Base-by-base conservation (phyloP, 2,888 invertebrate genomes). In the Tetropium fuscum region DNA sequence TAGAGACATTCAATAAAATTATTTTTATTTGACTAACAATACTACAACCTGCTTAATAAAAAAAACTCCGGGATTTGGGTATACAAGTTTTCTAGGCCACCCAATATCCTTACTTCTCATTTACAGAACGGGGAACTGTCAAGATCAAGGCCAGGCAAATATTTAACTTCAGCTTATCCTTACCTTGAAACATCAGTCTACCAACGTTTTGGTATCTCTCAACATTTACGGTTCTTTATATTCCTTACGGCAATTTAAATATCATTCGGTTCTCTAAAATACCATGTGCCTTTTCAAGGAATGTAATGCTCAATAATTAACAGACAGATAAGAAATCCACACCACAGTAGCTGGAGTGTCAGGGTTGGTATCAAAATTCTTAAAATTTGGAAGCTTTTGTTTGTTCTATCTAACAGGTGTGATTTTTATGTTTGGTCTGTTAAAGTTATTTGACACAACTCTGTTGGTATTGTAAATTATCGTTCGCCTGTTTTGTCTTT, bases 321-420 rank as follows among this genome's bases (percentile, higher is more conserved):
- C 11, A 30, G 45, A 30, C n/a, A n/a, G n/a, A n/a, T n/a, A n/a
- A n/a, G n/a, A n/a, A 10, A 19, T 22, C 13, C 22, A 22, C 16
- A 19, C 32, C 36, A 4, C 2, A 6, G 10, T 18, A 38, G 22
- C 38, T 51, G 49, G 38, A 15, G 15, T 20, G 20, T 10, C 34
- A 20, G 51, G 51, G 22, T 38, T 27, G 51, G 36, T 16, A 38
- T 6, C 25, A n/a, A n/a, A 51, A 40, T 51, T 51, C 51, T 40
- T 40, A 18, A 51, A 51, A 51, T 40, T 51, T 40, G 51, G 18
- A 34, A 16, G 51, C 40, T 16, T 40, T 16, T 40, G 34, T 51
- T 51, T 40, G 40, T 38, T 13, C 40, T 40, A 27, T 15, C 51
- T 51, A 51, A 51, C 51, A 51, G 51, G 51, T 51, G 51, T 40